These are phyloP conservation scores for Camponotus fellah DNA, from an alignment of 2,888 invertebrate species.

Conservation along the genomic window DNA sequence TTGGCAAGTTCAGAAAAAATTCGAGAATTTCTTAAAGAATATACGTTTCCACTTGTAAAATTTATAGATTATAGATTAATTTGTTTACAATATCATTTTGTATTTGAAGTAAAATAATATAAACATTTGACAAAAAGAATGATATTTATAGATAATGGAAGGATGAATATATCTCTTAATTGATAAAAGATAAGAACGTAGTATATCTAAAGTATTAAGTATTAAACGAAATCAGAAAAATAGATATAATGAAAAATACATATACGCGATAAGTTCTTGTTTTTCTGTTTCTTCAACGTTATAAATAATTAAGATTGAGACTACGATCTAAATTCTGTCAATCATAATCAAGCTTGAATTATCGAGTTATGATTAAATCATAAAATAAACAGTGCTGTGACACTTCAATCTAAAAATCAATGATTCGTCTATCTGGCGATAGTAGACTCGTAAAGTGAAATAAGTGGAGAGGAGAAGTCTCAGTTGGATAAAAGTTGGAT, in stretches of 20 bases:
- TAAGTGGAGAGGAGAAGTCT: background rate
- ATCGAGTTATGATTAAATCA: slow-evolving; percentile 59
- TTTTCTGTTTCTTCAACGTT: background rate
- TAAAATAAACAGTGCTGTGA: slow-evolving; percentile 33
- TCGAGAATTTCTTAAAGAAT: background rate
- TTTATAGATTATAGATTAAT: background rate
- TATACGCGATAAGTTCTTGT: background rate
- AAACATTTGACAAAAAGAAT: background rate
- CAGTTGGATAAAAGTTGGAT: background rate
- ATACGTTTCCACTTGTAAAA: slow-evolving; percentile 25
- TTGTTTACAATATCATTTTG: background rate
- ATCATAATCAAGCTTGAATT: slow-evolving; percentile 56
- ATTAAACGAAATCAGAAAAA: background rate
- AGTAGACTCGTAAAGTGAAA: slow-evolving; percentile 7
- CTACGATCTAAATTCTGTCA: slow-evolving; percentile 39
- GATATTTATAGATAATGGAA: background rate
- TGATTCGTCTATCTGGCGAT: background rate
- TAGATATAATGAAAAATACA: background rate
- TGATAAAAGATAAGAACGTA: background rate
- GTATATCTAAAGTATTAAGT: background rate
- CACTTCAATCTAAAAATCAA: background rate
- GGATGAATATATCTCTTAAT: background rate
- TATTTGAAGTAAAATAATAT: background rate
- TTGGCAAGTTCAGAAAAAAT: slow-evolving; percentile 13
- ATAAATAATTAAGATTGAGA: background rate